These are phyloP conservation scores for Agrenia bidenticulata DNA, from an alignment of 2,888 invertebrate genomes.

Conservation along the genomic window DNA sequence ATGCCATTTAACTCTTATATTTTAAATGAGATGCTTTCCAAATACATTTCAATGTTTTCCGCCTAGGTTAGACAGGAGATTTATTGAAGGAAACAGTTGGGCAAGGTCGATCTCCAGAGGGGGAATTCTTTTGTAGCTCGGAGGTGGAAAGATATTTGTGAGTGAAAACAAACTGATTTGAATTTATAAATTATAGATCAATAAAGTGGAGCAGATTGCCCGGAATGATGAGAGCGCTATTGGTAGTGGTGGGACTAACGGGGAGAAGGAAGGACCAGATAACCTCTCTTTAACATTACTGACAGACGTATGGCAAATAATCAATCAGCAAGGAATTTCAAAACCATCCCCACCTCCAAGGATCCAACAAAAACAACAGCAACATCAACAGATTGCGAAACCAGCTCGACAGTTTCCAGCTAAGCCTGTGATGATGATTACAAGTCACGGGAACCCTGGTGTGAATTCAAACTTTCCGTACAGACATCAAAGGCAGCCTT, in stretches of 20 bases:
- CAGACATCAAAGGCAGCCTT: too few relatives aligned
- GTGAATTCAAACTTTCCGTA: too few relatives aligned
- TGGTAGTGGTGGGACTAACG: conserved; percentile 11
- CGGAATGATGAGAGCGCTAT: neutral
- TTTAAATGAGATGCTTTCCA: too few relatives aligned
- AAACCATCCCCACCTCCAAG: conserved; percentile 13
- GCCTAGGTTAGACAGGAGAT: too few relatives aligned
- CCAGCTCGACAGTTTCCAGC: neutral
- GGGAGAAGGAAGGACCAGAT: conserved; percentile 30
- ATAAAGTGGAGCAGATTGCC: neutral
- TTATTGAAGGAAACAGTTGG: too few relatives aligned
- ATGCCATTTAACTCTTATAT: too few relatives aligned
- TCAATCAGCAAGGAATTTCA: conserved; percentile 23
- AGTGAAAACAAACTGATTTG: conserved; percentile 14
- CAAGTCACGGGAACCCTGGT: too few relatives aligned
- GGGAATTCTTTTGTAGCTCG: neutral
- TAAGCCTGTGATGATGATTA: too few relatives aligned
- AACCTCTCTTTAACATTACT: conserved; percentile 43
- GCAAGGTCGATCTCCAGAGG: too few relatives aligned
- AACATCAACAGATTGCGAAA: neutral
- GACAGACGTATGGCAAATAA: conserved; percentile 47
- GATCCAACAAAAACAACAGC: conserved; percentile 8
- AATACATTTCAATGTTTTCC: too few relatives aligned
- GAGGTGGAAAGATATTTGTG: neutral
- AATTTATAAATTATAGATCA: conserved; percentile 20